These are phyloP conservation scores for Calosoma granatense DNA, from an alignment of 1,140 invertebrate genomes.

Conservation along the genomic window DNA sequence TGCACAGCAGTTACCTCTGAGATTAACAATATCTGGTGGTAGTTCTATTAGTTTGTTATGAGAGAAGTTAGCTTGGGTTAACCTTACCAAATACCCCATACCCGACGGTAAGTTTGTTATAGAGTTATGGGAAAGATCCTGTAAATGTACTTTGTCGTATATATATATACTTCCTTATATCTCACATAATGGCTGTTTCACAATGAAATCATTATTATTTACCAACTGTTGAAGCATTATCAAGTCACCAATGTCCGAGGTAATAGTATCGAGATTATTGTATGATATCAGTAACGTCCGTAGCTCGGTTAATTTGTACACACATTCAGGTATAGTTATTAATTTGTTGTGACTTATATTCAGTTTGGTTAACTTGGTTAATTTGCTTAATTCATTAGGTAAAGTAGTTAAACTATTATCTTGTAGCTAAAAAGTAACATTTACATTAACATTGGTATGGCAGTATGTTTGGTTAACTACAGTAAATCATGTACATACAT, in stretches of 20 bases:
- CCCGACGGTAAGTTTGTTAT: conserved; percentile 60
- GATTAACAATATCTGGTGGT: conserved; percentile 53
- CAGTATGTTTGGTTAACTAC: not conserved
- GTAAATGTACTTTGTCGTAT: no score
- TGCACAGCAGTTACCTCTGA: conserved; percentile 42
- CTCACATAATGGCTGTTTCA: conserved; percentile 9
- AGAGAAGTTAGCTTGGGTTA: conserved; percentile 69
- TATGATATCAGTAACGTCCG: conserved; percentile 56
- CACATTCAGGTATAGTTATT: conserved; percentile 45
- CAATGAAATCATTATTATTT: conserved; percentile 18
- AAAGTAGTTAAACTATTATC: conserved; percentile 63
- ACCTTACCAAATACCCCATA: conserved; percentile 60
- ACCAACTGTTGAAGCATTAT: conserved; percentile 62
- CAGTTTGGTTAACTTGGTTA: conserved; percentile 61
- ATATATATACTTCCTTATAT: conserved; percentile 14
- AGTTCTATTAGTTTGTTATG: conserved; percentile 61
- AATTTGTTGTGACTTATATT: conserved; percentile 75
- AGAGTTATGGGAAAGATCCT: conserved; percentile 57
- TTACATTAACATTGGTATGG: not conserved
- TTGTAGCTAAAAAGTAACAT: conserved; percentile 39
- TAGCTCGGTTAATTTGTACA: conserved; percentile 58
- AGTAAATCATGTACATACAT: conserved; percentile 42
- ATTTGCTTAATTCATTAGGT: conserved; percentile 63
- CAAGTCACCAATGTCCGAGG: conserved; percentile 55
- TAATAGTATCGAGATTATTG: conserved; percentile 46